Conservation (phyloP, 1,140 invertebrate species). For the Idris sp. region DNA sequence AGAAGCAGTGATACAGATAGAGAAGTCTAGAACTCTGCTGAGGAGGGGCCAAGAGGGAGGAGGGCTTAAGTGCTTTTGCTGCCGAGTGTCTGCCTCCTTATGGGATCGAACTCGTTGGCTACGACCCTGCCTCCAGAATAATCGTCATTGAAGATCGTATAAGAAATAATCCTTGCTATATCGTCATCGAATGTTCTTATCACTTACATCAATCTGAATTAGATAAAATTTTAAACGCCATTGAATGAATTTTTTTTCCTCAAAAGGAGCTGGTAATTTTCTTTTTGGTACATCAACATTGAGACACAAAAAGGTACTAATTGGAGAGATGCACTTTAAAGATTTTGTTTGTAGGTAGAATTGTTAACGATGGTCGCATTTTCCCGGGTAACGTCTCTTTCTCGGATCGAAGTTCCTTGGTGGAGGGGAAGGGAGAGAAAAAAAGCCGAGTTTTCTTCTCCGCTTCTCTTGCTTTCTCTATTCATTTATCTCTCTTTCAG, state of each 20-base stretch:
- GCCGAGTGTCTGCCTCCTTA: slow-evolving; percentile 73
- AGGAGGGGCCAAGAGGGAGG: slow-evolving; percentile 55
- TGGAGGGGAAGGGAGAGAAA: slow-evolving; percentile 7
- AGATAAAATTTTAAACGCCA: too few relatives aligned
- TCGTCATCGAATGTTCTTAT: too few relatives aligned
- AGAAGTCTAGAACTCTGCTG: slow-evolving; percentile 43
- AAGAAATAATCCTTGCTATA: slow-evolving; percentile 19
- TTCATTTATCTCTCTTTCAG: slow-evolving; percentile 59
- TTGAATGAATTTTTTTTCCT: too few relatives aligned
- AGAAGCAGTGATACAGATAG: slow-evolving; percentile 57
- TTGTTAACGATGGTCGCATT: slow-evolving; percentile 20
- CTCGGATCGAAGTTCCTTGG: slow-evolving; percentile 52
- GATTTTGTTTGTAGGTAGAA: too few relatives aligned
- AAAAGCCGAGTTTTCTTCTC: slow-evolving; percentile 39
- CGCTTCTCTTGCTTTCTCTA: slow-evolving; percentile 34
- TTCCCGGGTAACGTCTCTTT: slow-evolving; percentile 46
- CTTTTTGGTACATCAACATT: too few relatives aligned
- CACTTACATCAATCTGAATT: too few relatives aligned
- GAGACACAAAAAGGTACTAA: too few relatives aligned
- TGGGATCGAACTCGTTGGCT: slow-evolving; percentile 65
- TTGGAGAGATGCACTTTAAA: too few relatives aligned
- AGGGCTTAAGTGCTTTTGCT: slow-evolving; percentile 72
- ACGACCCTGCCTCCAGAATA: slow-evolving; percentile 29
- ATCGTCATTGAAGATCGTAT: slow-evolving; percentile 31
- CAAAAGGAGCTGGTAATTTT: too few relatives aligned